Evolutionary conservation across 2,113 vertebrate genomes (phyloP).

Genomic region (Scartelaos histophorus): DNA sequence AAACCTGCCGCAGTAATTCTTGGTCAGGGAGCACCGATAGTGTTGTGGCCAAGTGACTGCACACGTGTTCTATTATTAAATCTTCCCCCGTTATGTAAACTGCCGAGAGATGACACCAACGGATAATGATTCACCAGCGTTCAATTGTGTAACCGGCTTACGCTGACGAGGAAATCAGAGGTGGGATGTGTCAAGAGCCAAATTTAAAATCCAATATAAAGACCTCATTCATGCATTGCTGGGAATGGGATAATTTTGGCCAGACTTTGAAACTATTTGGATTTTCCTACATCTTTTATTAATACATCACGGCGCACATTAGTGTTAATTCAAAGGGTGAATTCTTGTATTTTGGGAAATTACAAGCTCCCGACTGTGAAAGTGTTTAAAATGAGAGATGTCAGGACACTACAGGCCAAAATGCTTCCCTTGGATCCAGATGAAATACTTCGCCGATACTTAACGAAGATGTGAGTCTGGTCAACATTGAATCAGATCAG

Average conservation of each 20-base stretch:
- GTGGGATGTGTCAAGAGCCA: conserved; percentile 16
- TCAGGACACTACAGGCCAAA: too few relatives aligned
- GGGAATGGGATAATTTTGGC: background rate
- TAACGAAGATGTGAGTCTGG: too few relatives aligned
- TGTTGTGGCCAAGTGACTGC: conserved; percentile 43
- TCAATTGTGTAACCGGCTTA: conserved; percentile 53
- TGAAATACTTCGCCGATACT: too few relatives aligned
- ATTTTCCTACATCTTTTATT: too few relatives aligned
- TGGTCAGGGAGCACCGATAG: conserved; percentile 49
- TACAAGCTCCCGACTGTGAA: too few relatives aligned
- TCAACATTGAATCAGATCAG: too few relatives aligned
- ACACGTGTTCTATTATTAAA: conserved; percentile 63
- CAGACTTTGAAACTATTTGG: background rate
- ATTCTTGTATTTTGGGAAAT: too few relatives aligned
- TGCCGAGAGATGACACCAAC: conserved; percentile 39
- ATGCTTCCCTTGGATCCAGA: too few relatives aligned
- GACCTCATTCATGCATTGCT: background rate
- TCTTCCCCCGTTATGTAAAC: conserved; percentile 58
- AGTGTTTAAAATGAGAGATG: too few relatives aligned
- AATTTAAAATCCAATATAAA: background rate
- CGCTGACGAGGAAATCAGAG: conserved; percentile 42
- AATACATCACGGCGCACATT: too few relatives aligned
- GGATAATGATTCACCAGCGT: conserved; percentile 56
- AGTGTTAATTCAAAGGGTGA: too few relatives aligned
- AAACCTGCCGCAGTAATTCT: conserved; percentile 53